phyloP scores from a whole-genome alignment of 2,797 vertebrate genomes.

The Hoplostethus atlanticus region DNA sequence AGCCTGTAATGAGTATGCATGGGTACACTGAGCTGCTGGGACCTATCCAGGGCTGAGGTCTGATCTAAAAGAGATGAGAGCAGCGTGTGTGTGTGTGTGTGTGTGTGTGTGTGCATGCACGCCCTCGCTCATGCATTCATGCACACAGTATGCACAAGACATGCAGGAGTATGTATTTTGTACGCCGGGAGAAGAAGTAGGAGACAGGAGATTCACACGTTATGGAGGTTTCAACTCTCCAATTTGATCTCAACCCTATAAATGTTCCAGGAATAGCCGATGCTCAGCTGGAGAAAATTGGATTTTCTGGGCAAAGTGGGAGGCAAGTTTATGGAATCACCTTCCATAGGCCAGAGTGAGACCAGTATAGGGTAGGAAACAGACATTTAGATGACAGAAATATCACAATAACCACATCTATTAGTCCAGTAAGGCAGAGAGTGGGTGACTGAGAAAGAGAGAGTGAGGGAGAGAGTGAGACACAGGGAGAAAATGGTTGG shows the following conservation, averaged over 20 bases:
- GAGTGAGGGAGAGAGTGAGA: not conserved
- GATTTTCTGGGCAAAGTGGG: constrained; percentile 78
- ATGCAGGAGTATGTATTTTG: constrained; percentile 27
- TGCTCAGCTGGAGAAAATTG: constrained; percentile 79
- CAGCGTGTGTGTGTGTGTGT: constrained; percentile 23
- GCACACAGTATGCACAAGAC: constrained; percentile 5
- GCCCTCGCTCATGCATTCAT: not conserved
- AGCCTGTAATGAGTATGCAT: constrained; percentile 61
- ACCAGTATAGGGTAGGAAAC: constrained; percentile 17
- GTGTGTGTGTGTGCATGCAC: not conserved
- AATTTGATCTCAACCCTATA: constrained; percentile 74
- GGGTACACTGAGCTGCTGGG: constrained; percentile 40
- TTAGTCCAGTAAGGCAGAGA: constrained; percentile 16
- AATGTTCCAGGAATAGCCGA: constrained; percentile 77
- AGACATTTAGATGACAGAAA: constrained; percentile 37
- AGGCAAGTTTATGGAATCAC: constrained; percentile 77
- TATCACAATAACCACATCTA: constrained; percentile 36
- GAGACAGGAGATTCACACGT: constrained; percentile 45
- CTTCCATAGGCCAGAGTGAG: constrained; percentile 44
- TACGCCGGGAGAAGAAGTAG: constrained; percentile 13
- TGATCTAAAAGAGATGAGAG: constrained; percentile 43
- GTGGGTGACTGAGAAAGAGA: not conserved
- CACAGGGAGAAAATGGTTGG: constrained; percentile 3
- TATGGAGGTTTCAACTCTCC: constrained; percentile 65
- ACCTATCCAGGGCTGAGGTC: constrained; percentile 23